These are phyloP conservation scores for Phymanthus crucifer DNA, from an alignment of 92 coral and sea anemone species.

Conservation along the genomic window DNA sequence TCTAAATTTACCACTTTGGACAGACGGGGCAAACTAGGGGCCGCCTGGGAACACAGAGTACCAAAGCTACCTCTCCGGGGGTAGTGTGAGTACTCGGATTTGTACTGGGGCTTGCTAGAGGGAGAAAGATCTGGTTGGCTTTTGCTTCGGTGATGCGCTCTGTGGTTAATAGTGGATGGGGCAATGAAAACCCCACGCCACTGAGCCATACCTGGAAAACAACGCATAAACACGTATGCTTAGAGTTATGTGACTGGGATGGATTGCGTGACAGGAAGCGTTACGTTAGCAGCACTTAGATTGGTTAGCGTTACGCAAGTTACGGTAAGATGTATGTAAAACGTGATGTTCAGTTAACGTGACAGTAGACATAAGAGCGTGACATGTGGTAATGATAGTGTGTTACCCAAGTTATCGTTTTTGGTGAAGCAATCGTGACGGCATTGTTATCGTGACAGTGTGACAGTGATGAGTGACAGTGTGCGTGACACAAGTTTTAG, in stretches of 20 bases:
- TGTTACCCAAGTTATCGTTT: not conserved
- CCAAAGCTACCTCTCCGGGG: slow-evolving; percentile 22
- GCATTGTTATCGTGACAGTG: no score
- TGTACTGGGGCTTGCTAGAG: slow-evolving; percentile 8
- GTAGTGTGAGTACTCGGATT: slow-evolving; percentile 28
- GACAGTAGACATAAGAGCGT: not conserved
- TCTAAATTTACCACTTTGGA: slow-evolving; percentile 34
- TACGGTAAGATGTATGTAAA: not conserved
- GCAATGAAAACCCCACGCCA: slow-evolving; percentile 62
- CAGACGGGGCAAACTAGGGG: slow-evolving; percentile 23
- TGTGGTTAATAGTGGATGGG: slow-evolving; percentile 43
- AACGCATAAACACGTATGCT: slow-evolving; percentile 47
- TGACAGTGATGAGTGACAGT: not conserved
- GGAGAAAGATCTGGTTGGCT: slow-evolving; percentile 31
- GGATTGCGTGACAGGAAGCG: slow-evolving; percentile 13
- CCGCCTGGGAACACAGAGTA: slow-evolving; percentile 7
- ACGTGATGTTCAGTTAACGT: not conserved
- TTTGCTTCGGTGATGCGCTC: slow-evolving; percentile 44
- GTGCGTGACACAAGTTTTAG: not conserved
- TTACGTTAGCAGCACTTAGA: not conserved
- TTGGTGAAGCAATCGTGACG: not conserved
- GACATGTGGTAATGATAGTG: not conserved
- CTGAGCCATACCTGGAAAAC: slow-evolving; percentile 59
- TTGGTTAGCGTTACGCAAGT: not conserved
- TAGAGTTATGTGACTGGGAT: slow-evolving; percentile 30